Base-by-base conservation (phyloP, 1,140 invertebrate genomes). In the Psilanteris sp. region DNA sequence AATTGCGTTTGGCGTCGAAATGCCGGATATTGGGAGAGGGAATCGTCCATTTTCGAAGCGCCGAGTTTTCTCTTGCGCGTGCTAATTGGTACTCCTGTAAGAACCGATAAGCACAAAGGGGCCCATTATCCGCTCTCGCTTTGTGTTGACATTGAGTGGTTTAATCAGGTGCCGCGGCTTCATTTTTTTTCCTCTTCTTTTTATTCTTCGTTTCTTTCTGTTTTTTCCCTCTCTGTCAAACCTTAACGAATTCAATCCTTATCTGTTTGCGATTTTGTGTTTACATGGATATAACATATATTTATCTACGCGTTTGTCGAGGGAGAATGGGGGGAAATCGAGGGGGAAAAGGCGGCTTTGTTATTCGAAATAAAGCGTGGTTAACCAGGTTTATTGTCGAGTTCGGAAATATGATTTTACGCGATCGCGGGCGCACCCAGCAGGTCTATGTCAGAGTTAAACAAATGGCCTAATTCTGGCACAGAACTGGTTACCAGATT, bases 401-500 rank as follows among this genome's bases (percentile, higher is more conserved):
- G n/a, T n/a, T n/a, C n/a, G n/a, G n/a, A n/a, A n/a, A n/a, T n/a
- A n/a, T n/a, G n/a, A n/a, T 64, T 82, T 80, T 84, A 85, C 85
- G 82, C 83, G 83, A 86, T 85, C 85, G 85, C 83, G 84, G 85
- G n/a, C n/a, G n/a, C n/a, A n/a, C n/a, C n/a, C n/a, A n/a, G n/a
- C n/a, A n/a, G n/a, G n/a, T n/a, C n/a, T n/a, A n/a, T n/a, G n/a
- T n/a, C n/a, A n/a, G n/a, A n/a, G n/a, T n/a, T n/a, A n/a, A n/a
- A n/a, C n/a, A n/a, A n/a, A n/a, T n/a, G n/a, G n/a, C n/a, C n/a
- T n/a, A n/a, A n/a, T n/a, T n/a, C n/a, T n/a, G n/a, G n/a, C n/a
- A n/a, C n/a, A n/a, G n/a, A n/a, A n/a, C n/a, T n/a, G n/a, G n/a
- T n/a, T n/a, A n/a, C n/a, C n/a, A n/a, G n/a, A n/a, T n/a, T n/a